Percentiles rank a stretch among this genome's conserved stretches.
Conservation (phyloP, 2,113 vertebrate species). For the Pseudorhombus dupliciocellatus region DNA sequence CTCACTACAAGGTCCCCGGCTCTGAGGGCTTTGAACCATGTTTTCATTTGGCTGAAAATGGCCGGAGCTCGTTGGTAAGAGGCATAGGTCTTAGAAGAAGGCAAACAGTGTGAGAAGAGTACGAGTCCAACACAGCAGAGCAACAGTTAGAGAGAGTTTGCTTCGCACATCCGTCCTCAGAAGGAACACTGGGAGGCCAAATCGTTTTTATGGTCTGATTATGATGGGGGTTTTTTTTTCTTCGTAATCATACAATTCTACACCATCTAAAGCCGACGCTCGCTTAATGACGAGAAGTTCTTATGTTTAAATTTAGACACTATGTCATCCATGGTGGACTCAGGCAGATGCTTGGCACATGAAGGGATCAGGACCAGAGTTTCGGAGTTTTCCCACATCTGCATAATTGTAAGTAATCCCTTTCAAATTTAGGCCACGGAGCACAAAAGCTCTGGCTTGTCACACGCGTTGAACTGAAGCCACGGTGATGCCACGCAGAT, state of each 20-base stretch:
- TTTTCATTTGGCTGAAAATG: constrained; percentile 53
- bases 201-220: background rate
- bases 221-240: background rate
- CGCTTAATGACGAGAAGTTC: background rate
- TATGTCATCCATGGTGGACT: background rate
- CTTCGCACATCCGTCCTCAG: background rate
- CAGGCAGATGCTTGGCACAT: background rate
- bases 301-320: background rate
- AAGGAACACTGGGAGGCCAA: background rate
- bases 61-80: constrained; percentile 33
- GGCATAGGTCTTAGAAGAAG: constrained; percentile 31
- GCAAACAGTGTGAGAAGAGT: constrained; percentile 37
- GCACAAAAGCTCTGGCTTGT: background rate
- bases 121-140: constrained; percentile 19
- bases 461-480: background rate
- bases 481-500: background rate
- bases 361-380: background rate
- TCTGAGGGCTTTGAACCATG: constrained; percentile 42
- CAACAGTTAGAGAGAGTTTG: background rate
- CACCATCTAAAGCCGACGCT: background rate
- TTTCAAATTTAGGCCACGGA: background rate
- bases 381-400: constrained; percentile 8
- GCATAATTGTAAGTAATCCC: constrained; percentile 9
- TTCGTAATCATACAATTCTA: background rate
- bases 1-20: constrained; percentile 43